Evolutionary conservation across 2,888 invertebrate genomes (phyloP), one percentile per base, ranked within the genome.

Genomic region (Sialis fuliginosa): DNA sequence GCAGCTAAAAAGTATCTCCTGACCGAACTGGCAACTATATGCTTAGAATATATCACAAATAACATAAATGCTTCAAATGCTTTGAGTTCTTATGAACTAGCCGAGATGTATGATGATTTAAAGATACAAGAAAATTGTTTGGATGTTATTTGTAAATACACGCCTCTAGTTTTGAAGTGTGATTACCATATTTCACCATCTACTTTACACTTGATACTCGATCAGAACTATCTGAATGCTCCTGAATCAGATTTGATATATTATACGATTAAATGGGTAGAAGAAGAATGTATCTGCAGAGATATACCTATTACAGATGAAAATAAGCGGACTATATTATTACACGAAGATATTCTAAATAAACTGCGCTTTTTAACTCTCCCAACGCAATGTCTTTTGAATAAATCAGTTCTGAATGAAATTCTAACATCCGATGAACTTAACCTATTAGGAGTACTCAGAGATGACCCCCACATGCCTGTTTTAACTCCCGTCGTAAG

Each of bases 1-100:
- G 73, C 75, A n/a, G 71, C 75, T 32, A 73, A 74, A 55, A 80
- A 79, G 61, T 80, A 80, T 60, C 63, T 79, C 56, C 57, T 80
- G 37, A 69, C 71, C 50, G 66, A 69, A 54, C 61, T 77, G 42
- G 62, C 62, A 48, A 63, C 69, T 37, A 56, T 65, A 47, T 78
- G 77, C 56, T 60, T 71, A 48, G 58, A 65, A 45, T 75, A 71
- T 54, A 69, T 79, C 47, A 60, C 67, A 54, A 62, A 65, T 44
- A 71, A 75, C 57, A 61, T 75, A 35, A 70, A 68, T 57, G 67
- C 76, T 53, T 69, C 68, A 51, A 75, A 73, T 66, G 70, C 76
- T 9, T 64, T 74, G 47, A 63, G 72, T 49, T 67, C 75, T 48
- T 69, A 76, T 46, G 76, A 75, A 57, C 76, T 75, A 56, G 73